Evolutionary conservation across 2,113 vertebrate genomes (phyloP), one percentile per base, ranked within the genome.

Genomic region (Orcinus orca): DNA sequence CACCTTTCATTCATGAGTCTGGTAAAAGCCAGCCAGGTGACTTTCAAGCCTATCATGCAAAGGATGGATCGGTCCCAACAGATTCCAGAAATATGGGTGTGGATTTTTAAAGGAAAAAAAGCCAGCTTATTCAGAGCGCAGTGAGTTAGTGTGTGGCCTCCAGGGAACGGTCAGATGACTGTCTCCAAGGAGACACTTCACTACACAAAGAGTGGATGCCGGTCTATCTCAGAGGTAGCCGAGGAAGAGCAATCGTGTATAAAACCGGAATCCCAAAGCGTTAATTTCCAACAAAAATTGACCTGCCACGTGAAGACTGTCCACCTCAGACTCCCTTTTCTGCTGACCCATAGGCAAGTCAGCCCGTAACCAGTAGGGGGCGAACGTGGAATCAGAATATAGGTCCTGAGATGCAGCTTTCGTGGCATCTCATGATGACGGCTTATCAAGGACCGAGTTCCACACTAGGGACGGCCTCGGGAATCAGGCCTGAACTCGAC

Each of bases 21-120:
- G 80, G 88, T 76, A 93, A 93, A 93, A 94, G 36, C 68, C 79
- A 97, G 44, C 23, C 84, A 91, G n/a, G 58, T 90, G 26, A 87
- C 80, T 47, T 77, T 86, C 25, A 58, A 95, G 63, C 47, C 86
- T 60, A 18, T 36, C n/a, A 65, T 29, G 50, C 13, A 88, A 79
- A 89, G 21, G 74, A 83, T 82, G 23, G 71, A 73, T 95, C 60
- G 41, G n/a, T 63, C 71, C 79, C 79, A 71, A 90, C 6, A 83
- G 71, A 77, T 60, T 65, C 65, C 81, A 86, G 44, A 95, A 67
- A 88, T 55, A 63, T 4, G 8, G 18, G 1, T 82, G 18, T 82
- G 50, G 41, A 36, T 7, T 80, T 83, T 14, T 33, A 89, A 68
- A 88, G 17, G 31, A 18, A 18, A 23, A 18, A 26, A 92, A 65